Evolutionary conservation across 2,888 invertebrate species (phyloP).

Genomic region (Erebia aethiops): DNA sequence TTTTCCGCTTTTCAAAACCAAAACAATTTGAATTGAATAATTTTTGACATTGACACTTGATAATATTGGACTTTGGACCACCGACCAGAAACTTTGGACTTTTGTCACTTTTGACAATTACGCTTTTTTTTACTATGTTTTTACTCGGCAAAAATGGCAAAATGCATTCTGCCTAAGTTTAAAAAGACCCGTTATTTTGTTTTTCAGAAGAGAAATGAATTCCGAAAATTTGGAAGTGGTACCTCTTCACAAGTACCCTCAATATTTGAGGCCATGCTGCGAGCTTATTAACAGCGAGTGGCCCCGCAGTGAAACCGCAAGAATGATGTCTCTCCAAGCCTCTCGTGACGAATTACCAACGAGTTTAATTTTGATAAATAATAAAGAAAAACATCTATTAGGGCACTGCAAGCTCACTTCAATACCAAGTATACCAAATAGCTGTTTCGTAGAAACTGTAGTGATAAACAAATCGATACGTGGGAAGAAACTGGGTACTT

Average conservation of each 20-base stretch:
- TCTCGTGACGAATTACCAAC: conserved; percentile 89
- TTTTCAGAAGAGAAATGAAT: conserved; percentile 54
- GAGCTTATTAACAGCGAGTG: conserved; percentile 93
- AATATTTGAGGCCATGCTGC: conserved; percentile 88
- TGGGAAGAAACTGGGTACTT: conserved; percentile 89
- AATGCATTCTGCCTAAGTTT: neutral
- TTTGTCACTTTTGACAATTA: neutral
- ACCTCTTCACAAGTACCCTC: conserved; percentile 88
- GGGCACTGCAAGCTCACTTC: conserved; percentile 91
- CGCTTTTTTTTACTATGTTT: neutral
- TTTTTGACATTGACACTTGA: conserved; percentile 2
- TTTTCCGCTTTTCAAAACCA: neutral
- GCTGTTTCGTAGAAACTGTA: conserved; percentile 92
- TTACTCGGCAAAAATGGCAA: neutral
- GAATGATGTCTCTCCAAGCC: conserved; percentile 88
- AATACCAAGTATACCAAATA: conserved; percentile 86
- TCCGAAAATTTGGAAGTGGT: conserved; percentile 76
- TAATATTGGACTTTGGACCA: too few relatives aligned
- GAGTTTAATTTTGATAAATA: conserved; percentile 86
- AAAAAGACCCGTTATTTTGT: conserved; percentile 5
- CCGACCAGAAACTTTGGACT: too few relatives aligned
- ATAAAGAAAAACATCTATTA: conserved; percentile 81
- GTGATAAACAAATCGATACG: conserved; percentile 88
- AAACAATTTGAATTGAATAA: conserved; percentile 5
- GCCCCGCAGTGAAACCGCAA: conserved; percentile 91